Percentiles rank a stretch among this genome's conserved stretches.
These are phyloP conservation scores for Pedicia rivosa DNA, from an alignment of 2,888 invertebrate genomes.

Conservation along the genomic window DNA sequence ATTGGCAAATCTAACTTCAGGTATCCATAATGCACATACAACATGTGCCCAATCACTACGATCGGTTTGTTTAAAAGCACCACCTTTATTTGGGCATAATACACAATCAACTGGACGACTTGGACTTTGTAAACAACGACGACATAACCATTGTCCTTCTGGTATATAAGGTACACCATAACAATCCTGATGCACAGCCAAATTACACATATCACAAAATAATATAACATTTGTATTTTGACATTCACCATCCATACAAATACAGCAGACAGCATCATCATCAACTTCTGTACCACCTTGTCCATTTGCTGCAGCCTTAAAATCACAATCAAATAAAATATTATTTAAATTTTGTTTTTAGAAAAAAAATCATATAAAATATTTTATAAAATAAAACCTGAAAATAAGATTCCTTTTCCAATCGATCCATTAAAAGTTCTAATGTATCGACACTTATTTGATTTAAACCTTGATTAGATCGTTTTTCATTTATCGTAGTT, in stretches of 20 bases:
- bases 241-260: conserved; percentile 97
- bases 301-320: conserved; percentile 48
- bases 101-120: conserved; percentile 92
- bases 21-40: conserved; percentile 97
- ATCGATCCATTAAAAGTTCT: conserved; percentile 90
- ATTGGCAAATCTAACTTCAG: conserved; percentile 95
- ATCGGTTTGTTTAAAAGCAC: conserved; percentile 97
- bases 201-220: conserved; percentile 99
- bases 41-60: conserved; percentile 95
- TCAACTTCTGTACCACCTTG: conserved; percentile 69
- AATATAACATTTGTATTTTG: conserved; percentile 97
- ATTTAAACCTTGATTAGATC: conserved; percentile 53
- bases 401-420: conserved; percentile 96
- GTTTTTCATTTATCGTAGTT: conserved; percentile 68
- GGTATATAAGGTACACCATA: conserved; percentile 95
- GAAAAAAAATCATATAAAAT: conserved; percentile 2
- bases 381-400: conserved; percentile 37
- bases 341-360: conserved; percentile 9
- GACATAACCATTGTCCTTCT: conserved; percentile 94
- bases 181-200: conserved; percentile 98
- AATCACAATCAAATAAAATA: background rate
- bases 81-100: conserved; percentile 95
- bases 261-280: conserved; percentile 97
- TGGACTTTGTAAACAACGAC: conserved; percentile 90
- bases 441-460: conserved; percentile 76